Evolutionary conservation across 2,797 vertebrate species (phyloP), one percentile per base, ranked within the genome.

Genomic region (Hylomyscus alleni): DNA sequence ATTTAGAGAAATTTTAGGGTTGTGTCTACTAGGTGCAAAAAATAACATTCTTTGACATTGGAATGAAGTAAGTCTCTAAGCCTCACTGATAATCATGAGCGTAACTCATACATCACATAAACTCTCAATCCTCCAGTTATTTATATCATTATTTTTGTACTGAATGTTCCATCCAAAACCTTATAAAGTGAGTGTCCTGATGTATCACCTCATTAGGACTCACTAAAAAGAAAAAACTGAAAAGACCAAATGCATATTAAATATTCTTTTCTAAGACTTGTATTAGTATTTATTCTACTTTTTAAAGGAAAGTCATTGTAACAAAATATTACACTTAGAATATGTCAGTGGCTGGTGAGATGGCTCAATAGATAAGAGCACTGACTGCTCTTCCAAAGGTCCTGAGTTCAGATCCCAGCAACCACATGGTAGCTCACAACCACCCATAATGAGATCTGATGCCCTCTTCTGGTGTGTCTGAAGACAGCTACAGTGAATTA

Each of bases 251-350:
- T 26, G n/a, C 37, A 60, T 31, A 82, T 77, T 22, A 84, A 15
- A 72, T 73, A 40, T 81, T 93, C 31, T 62, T 77, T 54, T 8
- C 37, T 3, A 96, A 80, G 20, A 47, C 89, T 89, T 75, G 40
- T 15, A 54, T 6, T 52, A 62, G 72, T 9, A 54, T 80, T 91
- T 76, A 12, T 19, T 93, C 69, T 90, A 87, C 9, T 82, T 56
- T 93, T 81, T 56, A 62, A 81, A 89, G 34, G 31, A 56, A 78
- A 93, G 54, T 29, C 0, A 37, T 62, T 92, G 58, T 80, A 90
- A 80, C 77, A 84, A 69, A 90, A 75, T 83, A 44, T 3, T 88
- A 62, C 90, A 58, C 29, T 93, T 75, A 84, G 40, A 90, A 89
- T 31, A 92, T 65, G 37, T 89, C 83, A 91, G 52, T 75, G 52